phyloP scores from a whole-genome alignment of 2,888 invertebrate genomes.

The Cryptus armator region DNA sequence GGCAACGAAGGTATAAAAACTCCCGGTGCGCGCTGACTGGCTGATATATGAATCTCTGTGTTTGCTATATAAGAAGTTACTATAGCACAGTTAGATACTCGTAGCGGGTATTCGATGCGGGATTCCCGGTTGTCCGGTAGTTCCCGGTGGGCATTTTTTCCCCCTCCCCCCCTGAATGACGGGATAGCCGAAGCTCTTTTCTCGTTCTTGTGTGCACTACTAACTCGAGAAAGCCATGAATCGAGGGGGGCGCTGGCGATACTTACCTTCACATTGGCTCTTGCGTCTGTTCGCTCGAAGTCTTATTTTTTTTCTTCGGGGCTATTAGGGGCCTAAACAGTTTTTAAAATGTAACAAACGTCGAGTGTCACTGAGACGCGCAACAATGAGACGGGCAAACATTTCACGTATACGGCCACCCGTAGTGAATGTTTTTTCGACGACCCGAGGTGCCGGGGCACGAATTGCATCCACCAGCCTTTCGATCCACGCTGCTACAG shows the following conservation, averaged over 20 bases:
- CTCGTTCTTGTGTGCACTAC: constrained; percentile 41
- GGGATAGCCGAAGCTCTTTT: constrained; percentile 12
- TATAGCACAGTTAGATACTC: constrained; percentile 55
- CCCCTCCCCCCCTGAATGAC: constrained; percentile 48
- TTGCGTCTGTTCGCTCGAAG: constrained; percentile 4
- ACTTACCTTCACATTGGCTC: constrained; percentile 19
- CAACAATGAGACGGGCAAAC: constrained; percentile 80
- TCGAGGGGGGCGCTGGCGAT: not conserved
- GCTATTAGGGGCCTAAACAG: constrained; percentile 79
- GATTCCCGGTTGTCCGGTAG: constrained; percentile 52
- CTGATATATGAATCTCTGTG: constrained; percentile 80
- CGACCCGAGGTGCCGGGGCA: constrained; percentile 19
- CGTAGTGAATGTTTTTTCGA: constrained; percentile 66
- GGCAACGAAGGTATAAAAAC: constrained; percentile 70
- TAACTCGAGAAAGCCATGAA: constrained; percentile 47
- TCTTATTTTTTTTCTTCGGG: constrained; percentile 28
- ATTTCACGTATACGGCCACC: constrained; percentile 78
- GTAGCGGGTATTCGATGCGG: constrained; percentile 50
- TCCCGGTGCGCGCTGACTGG: constrained; percentile 81
- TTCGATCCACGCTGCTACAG: constrained; percentile 25
- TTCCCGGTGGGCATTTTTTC: constrained; percentile 60
- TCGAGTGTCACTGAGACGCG: constrained; percentile 75
- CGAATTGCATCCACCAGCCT: constrained; percentile 41
- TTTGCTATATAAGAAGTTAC: constrained; percentile 31
- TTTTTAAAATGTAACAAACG: constrained; percentile 79